Conservation (phyloP, 1,140 invertebrate species). For the Zaprionus gabonicus region DNA sequence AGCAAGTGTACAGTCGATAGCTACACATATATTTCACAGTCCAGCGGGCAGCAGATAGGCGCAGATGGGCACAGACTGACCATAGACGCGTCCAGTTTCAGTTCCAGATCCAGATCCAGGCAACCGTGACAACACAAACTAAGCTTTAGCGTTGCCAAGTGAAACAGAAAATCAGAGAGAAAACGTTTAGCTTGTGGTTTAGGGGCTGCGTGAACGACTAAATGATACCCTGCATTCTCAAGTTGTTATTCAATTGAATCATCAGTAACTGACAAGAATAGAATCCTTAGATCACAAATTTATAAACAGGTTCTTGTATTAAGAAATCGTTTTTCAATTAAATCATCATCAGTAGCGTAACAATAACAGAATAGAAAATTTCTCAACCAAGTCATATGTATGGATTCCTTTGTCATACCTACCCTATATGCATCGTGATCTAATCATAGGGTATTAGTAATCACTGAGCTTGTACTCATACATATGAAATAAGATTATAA, state of each 20-base stretch:
- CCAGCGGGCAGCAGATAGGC: conserved; percentile 38
- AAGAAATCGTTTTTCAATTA: background rate
- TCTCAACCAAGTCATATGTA: background rate
- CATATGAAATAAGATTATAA: conserved; percentile 33
- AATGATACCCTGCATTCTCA: background rate
- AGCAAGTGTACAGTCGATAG: conserved; percentile 1
- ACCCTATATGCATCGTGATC: background rate
- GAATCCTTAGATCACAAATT: too few species aligned
- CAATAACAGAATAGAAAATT: too few species aligned
- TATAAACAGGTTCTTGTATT: background rate
- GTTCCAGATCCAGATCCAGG: conserved; percentile 34
- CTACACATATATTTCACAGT: conserved; percentile 51
- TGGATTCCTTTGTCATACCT: background rate
- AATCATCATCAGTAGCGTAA: background rate
- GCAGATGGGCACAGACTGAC: conserved; percentile 45
- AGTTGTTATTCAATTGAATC: background rate
- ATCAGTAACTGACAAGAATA: background rate
- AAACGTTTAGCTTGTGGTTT: conserved; percentile 17
- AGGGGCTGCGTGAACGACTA: background rate
- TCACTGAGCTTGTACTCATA: conserved; percentile 10
- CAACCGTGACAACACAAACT: conserved; percentile 62
- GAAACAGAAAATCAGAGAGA: conserved; percentile 21
- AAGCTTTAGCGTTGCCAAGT: conserved; percentile 38
- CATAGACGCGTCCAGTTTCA: conserved; percentile 59
- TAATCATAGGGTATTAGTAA: conserved; percentile 22